phyloP scores from a whole-genome alignment of 1,140 invertebrate species.

The Leptinotarsa undecemlineata region DNA sequence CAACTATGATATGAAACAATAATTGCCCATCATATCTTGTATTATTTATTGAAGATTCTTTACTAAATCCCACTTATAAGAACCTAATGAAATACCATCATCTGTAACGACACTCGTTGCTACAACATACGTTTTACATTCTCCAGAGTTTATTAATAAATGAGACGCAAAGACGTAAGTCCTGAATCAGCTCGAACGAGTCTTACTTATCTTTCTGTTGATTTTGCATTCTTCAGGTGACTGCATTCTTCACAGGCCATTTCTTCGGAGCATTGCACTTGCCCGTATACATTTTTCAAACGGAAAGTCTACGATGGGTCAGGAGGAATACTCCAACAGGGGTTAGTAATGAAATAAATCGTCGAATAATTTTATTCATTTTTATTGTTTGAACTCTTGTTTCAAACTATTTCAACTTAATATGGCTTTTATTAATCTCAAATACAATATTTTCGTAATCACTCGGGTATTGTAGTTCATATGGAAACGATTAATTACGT shows the following conservation, averaged over 20 bases:
- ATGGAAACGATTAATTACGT: too few relatives aligned
- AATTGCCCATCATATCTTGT: background rate
- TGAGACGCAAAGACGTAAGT: constrained; percentile 15
- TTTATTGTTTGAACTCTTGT: too few relatives aligned
- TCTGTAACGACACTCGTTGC: background rate
- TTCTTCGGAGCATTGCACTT: constrained; percentile 47
- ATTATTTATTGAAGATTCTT: constrained; percentile 9
- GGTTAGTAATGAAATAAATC: too few relatives aligned
- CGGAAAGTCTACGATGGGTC: too few relatives aligned
- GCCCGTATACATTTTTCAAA: constrained; percentile 21
- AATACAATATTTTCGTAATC: too few relatives aligned
- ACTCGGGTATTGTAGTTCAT: too few relatives aligned
- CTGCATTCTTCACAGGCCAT: constrained; percentile 45
- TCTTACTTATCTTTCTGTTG: constrained; percentile 44
- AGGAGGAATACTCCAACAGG: too few relatives aligned
- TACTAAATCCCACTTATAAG: constrained; percentile 1
- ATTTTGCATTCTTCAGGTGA: constrained; percentile 47
- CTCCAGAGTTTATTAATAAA: background rate
- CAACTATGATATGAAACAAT: too few relatives aligned
- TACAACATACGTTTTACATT: background rate
- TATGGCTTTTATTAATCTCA: too few relatives aligned
- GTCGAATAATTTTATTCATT: too few relatives aligned
- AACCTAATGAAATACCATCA: constrained; percentile 7
- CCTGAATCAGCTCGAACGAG: constrained; percentile 30
- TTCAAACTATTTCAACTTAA: too few relatives aligned